Evolutionary conservation across 2,113 vertebrate genomes (phyloP), one percentile per base, ranked within the genome.

Genomic region (Colistium nudipinnis): DNA sequence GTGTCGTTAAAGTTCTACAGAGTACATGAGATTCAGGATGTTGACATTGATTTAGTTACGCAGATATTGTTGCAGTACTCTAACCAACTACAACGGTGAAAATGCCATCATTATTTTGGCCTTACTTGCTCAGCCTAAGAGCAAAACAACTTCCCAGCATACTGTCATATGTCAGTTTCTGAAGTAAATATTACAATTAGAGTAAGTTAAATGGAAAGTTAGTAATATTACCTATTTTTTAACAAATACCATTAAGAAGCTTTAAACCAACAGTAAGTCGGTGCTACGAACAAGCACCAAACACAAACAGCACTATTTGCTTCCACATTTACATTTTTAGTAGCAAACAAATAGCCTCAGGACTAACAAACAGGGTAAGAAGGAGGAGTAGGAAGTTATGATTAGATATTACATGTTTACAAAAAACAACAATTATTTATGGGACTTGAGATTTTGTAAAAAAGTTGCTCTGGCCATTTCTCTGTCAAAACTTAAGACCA

Each of bases 1-100:
- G 39, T 63, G 49, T 45, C 70, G 47, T 31, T 61, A 39, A 41
- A 20, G 30, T 69, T 51, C 70, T 12, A 24, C n/a, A 55, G 44
- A 60, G 25, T 33, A 54, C 33, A 69, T 35, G 38, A 27, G 28
- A 61, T 35, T 45, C 30, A 47, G 27, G 19, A 20, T 33, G 39
- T 45, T 31, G 5, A 22, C 44, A 59, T 12, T 51, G 31, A 22
- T 56, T 71, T 14, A 2, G 9, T 51, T 60, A 8, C 10, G 19
- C 28, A 17, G 39, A 39, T 33, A 20, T 55, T 52, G 38, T 6
- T 22, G 22, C 36, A 17, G 7, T 22, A 10, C 43, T 38, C 59
- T 3, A 2, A 39, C 2, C 27, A 52, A 4, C 25, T 35, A 52
- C 30, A 67, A 63, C 17, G n/a, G 2, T 65, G 9, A 3, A n/a